These are phyloP conservation scores for Chiroxiphia lanceolata DNA, from an alignment of 2,797 vertebrate species.

Conservation along the genomic window DNA sequence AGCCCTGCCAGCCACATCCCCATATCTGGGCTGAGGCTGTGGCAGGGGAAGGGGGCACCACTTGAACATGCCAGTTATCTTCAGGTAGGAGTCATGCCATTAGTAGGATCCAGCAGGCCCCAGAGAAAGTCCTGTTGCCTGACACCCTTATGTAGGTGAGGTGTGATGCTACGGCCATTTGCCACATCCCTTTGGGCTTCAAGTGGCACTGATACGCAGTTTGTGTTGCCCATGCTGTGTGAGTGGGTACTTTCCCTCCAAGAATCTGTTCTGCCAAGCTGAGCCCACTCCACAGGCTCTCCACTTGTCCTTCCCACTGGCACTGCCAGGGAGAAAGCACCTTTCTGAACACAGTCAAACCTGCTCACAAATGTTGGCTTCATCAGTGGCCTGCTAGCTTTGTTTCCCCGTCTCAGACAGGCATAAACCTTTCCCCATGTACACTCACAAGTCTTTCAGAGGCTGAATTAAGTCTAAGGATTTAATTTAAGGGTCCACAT, in stretches of 20 bases:
- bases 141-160: background rate
- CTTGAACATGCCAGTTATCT: accelerated
- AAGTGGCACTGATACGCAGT: accelerated
- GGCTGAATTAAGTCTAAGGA: background rate
- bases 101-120: accelerated
- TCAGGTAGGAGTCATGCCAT: accelerated
- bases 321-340: background rate
- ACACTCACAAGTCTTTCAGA: background rate
- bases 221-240: accelerated
- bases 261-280: background rate
- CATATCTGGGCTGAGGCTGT: accelerated
- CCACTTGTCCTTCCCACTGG: accelerated
- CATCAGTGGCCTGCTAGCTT: background rate
- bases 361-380: background rate
- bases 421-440: background rate
- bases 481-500: background rate
- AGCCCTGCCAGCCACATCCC: accelerated
- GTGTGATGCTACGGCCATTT: accelerated
- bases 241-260: accelerated
- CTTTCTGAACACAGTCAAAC: background rate
- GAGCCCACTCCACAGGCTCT: accelerated
- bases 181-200: background rate
- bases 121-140: accelerated
- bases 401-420: accelerated
- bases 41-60: background rate